Evolutionary conservation across 1,140 invertebrate species (phyloP).

Genomic region (Drosophila littoralis): DNA sequence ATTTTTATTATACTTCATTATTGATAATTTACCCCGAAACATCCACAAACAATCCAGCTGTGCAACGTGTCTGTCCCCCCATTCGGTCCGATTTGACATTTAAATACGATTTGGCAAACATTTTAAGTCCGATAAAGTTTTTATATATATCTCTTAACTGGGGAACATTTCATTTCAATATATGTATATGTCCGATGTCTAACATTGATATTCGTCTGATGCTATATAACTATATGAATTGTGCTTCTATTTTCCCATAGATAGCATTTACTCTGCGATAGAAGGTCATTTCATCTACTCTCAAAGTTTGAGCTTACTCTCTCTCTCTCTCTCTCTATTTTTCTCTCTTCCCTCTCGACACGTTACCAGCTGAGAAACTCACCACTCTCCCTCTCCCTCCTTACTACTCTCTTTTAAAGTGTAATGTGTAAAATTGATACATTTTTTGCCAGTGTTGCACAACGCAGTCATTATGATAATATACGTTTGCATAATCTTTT

Average conservation of each 20-base stretch:
- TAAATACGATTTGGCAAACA: too few species aligned
- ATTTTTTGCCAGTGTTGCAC: constrained; percentile 14
- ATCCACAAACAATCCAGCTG: constrained; percentile 8
- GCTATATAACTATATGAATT: not conserved
- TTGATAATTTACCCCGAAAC: constrained; percentile 4
- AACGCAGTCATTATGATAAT: constrained; percentile 34
- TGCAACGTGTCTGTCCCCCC: not conserved
- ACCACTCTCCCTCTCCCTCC: not conserved
- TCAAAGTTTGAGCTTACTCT: not conserved
- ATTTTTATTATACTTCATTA: constrained; percentile 50
- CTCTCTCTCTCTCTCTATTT: not conserved
- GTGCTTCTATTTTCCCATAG: too few species aligned
- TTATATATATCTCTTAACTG: not conserved
- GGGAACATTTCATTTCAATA: not conserved
- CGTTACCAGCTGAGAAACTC: not conserved
- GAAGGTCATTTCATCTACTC: too few species aligned
- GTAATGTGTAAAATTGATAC: constrained; percentile 58
- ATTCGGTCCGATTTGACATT: not conserved
- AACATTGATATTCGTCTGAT: not conserved
- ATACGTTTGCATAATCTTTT: constrained; percentile 59
- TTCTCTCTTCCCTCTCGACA: not conserved
- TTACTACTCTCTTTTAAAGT: constrained; percentile 47
- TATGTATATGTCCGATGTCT: not conserved
- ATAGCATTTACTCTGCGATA: too few species aligned
- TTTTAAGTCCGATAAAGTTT: not conserved